Evolutionary conservation across 1,140 invertebrate species (phyloP).

Genomic region (Drosophila repleta): DNA sequence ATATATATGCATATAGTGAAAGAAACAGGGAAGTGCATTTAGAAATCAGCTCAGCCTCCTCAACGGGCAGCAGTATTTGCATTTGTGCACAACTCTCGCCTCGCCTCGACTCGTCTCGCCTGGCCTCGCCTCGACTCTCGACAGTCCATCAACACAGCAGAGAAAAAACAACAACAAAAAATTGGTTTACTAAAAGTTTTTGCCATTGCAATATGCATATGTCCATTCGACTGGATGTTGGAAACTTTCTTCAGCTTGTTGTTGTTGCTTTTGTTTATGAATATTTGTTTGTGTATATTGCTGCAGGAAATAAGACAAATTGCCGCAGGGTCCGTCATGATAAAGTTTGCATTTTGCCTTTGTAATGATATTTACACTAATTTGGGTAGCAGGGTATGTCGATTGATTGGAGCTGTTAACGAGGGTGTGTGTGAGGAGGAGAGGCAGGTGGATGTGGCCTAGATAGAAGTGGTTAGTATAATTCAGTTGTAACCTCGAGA

Average conservation of each 20-base stretch:
- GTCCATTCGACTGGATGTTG: conserved; percentile 35
- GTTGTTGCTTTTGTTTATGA: conserved; percentile 31
- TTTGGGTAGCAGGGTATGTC: conserved; percentile 24
- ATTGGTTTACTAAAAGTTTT: conserved; percentile 52
- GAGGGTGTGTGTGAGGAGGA: too few species aligned
- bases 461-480: too few species aligned
- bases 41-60: conserved; percentile 40
- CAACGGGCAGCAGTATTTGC: conserved; percentile 34
- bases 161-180: conserved; percentile 40
- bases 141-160: conserved; percentile 35
- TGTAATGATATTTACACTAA: conserved; percentile 25
- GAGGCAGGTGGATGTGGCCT: too few species aligned
- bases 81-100: conserved; percentile 28
- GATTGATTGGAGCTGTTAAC: too few species aligned
- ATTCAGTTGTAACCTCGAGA: too few species aligned
- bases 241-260: conserved; percentile 22
- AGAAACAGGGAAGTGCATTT: conserved; percentile 51
- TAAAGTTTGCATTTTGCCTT: conserved; percentile 31
- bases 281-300: conserved; percentile 45
- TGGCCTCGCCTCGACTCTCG: neutral
- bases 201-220: conserved; percentile 55
- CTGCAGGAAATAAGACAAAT: conserved; percentile 62
- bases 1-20: neutral
- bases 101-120: too few species aligned
- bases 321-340: conserved; percentile 35